Base-by-base conservation (phyloP, 2,113 vertebrate species). In the Silurus meridionalis region DNA sequence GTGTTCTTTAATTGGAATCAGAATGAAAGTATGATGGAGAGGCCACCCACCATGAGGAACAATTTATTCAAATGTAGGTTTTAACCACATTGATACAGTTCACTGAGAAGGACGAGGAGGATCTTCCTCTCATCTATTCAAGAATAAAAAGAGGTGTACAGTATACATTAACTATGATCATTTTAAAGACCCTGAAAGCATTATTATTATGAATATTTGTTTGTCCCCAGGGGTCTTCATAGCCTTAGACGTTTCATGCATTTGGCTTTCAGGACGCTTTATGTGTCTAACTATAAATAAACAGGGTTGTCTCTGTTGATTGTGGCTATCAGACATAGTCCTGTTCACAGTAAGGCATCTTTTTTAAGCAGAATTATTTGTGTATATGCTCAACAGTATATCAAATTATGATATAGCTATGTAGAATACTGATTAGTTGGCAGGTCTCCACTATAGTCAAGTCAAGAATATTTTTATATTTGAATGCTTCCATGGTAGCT, bases 1-100 rank as follows among this genome's bases (percentile, higher is more conserved):
- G 87, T 90, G 86, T n/a, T 86, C 28, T 69, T 86, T 86, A 87
- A 89, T 90, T 89, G 87, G 87, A 89, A 80, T 78, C 75, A 80
- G 74, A 85, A 82, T 79, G 67, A 85, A 83, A 81, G 79, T 69
- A 77, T 69, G 80, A 88, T 85, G 83, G 80, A 83, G 66, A 87
- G 64, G 67, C 82, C 86, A 80, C 74, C 82, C 86, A 86, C 89
- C 69, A 77, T 28, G n/a, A 63, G 63, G 82, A 88, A 85, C 84
- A 77, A 90, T 90, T 89, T 89, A 90, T 91, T 90, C 74, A 88
- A 90, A 90, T 91, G 66, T 80, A 85, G 87, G 84, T 85, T 86
- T 87, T 87, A 84, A 72, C 78, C 60, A 74, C 80, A 66, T 78
- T 83, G 82, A 89, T 91, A 81, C 82, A 87, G 89, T 86, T 86